A percentile compares a stretch with the other conserved stretches of the same genome.
Conservation (phyloP, 2,797 vertebrate genomes). For the Eidolon dupreanum region DNA sequence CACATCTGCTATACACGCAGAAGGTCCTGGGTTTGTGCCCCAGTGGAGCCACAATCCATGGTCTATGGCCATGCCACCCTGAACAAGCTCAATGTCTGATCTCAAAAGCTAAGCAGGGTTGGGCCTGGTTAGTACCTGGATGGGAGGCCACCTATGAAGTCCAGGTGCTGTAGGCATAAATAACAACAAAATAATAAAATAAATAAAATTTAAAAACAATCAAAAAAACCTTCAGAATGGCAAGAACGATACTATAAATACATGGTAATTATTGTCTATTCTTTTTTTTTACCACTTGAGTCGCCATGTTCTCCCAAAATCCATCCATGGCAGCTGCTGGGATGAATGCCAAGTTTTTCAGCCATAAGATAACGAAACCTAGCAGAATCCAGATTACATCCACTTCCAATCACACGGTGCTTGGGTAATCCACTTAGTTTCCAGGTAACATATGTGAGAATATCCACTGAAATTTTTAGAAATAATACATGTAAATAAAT, state of each 20-base stretch:
- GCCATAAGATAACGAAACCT: slow-evolving; percentile 96
- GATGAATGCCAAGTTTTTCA: slow-evolving; percentile 93
- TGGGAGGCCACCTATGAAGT: too few species aligned
- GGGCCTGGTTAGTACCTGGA: too few species aligned
- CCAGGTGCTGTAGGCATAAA: too few species aligned
- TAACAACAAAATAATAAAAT: too few species aligned
- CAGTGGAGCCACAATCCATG: too few species aligned
- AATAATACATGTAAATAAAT: neutral
- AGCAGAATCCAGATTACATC: slow-evolving; percentile 97
- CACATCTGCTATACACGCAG: too few species aligned
- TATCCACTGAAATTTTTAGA: slow-evolving; percentile 89
- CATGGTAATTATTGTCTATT: neutral
- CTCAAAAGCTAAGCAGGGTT: too few species aligned
- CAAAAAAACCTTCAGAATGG: neutral
- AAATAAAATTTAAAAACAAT: neutral
- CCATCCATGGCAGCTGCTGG: slow-evolving; percentile 96
- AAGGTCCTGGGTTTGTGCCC: too few species aligned
- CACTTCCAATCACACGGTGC: slow-evolving; percentile 96
- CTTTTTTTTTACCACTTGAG: slow-evolving; percentile 91
- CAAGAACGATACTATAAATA: neutral
- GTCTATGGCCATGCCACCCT: too few species aligned
- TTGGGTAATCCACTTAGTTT: slow-evolving; percentile 97
- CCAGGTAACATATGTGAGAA: slow-evolving; percentile 98
- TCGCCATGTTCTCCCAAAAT: slow-evolving; percentile 97
- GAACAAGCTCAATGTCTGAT: too few species aligned